These are phyloP conservation scores for Falco novaeseelandiae DNA, from an alignment of 2,797 vertebrate genomes.

Conservation along the genomic window DNA sequence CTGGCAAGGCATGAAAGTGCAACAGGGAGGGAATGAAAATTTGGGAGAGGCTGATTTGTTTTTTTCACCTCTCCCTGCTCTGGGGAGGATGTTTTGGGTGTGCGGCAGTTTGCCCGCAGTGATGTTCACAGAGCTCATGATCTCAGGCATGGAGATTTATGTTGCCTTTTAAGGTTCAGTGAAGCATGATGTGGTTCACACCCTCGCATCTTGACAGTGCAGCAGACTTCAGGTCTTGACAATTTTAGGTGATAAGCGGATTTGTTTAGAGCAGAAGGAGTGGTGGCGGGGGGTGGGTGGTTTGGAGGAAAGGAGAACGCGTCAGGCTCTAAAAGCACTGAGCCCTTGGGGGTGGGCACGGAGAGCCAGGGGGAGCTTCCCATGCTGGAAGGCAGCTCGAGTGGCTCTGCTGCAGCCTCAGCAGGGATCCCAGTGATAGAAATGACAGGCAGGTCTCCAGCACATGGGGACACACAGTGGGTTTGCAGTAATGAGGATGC, in stretches of 20 bases:
- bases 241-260: neutral
- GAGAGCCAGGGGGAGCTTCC: neutral
- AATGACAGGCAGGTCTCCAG: neutral
- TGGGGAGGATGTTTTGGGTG: neutral
- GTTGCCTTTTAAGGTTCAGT: neutral
- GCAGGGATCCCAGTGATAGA: neutral
- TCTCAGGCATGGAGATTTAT: neutral
- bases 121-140: neutral
- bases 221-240: neutral
- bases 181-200: neutral
- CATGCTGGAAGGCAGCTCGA: rapidly evolving
- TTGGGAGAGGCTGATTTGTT: neutral
- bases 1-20: neutral
- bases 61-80: neutral
- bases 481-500: neutral
- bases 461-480: rapidly evolving
- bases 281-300: neutral
- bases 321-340: neutral
- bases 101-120: neutral
- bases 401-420: neutral
- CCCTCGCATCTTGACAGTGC: neutral
- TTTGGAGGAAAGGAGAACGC: neutral
- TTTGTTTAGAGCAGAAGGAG: neutral
- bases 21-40: neutral
- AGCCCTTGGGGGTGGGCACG: neutral